Evolutionary conservation across 2,888 invertebrate species (phyloP).

Genomic region (Brenthis hecate): DNA sequence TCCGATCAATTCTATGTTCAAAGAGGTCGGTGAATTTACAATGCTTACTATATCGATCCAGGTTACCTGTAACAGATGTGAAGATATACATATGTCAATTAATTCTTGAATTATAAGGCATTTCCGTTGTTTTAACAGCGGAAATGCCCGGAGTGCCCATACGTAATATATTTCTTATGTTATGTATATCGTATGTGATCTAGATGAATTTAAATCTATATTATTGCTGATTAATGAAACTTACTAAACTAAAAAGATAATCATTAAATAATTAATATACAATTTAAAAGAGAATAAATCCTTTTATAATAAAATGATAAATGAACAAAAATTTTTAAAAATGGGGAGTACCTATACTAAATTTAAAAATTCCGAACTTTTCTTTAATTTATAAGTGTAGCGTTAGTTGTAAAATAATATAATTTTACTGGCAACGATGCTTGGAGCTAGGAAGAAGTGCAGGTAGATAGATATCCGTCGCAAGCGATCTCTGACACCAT

Average conservation of each 20-base stretch:
- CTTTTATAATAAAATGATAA: constrained; percentile 12
- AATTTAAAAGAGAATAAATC: constrained; percentile 16
- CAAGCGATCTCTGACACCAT: constrained; percentile 72
- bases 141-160: neutral
- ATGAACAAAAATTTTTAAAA: constrained; percentile 21
- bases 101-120: neutral
- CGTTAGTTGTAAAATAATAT: constrained; percentile 41
- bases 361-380: constrained; percentile 21
- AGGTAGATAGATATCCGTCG: constrained; percentile 65
- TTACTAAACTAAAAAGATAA: no score
- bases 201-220: no score
- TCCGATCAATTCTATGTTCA: constrained; percentile 58
- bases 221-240: no score
- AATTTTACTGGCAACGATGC: constrained; percentile 48
- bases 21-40: constrained; percentile 71
- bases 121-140: neutral
- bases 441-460: constrained; percentile 52
- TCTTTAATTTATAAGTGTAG: constrained; percentile 34
- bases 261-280: neutral
- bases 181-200: no score
- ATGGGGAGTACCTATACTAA: constrained; percentile 11
- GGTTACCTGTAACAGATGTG: constrained; percentile 23
- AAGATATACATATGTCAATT: constrained; percentile 4
- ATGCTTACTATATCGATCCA: constrained; percentile 51
- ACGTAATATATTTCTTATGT: neutral